Evolutionary conservation across 2,113 vertebrate species (phyloP), one percentile per base, ranked within the genome.

Genomic region (Xenopus tropicalis): DNA sequence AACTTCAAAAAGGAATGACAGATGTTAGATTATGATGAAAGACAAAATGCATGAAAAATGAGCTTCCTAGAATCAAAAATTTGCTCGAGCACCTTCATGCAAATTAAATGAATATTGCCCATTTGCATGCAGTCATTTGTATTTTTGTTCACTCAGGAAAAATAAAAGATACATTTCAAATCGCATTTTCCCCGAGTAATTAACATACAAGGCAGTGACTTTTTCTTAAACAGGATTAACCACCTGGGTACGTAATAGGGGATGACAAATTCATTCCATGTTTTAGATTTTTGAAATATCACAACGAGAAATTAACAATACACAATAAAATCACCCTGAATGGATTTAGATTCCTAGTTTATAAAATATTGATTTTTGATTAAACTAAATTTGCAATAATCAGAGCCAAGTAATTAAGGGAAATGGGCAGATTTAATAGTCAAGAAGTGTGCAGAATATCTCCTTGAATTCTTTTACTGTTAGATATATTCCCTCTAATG

Each of bases 1-100:
- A 98, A 98, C 95, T 97, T 97, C 93, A 97, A 98, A 98, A 94
- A 98, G 94, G 94, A 97, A 96, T 95, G 95, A 96, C 96, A 97
- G 95, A 99, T 98, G 96, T 94, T 94, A 98, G 96, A 98, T 98
- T 97, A 97, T 94, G 94, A 94, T 94, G 92, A 94, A 94, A 91
- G 93, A 92, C 90, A 90, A 91, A 91, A 88, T 82, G 89, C 91
- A 93, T 93, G 91, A 93, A 94, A 94, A 94, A 95, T 91, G 89
- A 95, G 93, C 93, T 94, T 94, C 95, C 96, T 96, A 94, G 93
- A 95, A 93, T 95, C 89, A 93, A 92, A 94, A 94, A 95, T 94
- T 93, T 93, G 93, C 94, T 94, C 94, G 94, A 94, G 91, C 91
- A 93, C 92, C 95, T 97, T 95, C 91, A 94, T 93, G 91, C 91